These are phyloP conservation scores for Akabosia matsudoensis DNA, from an alignment of 1,140 invertebrate genomes.

Conservation along the genomic window DNA sequence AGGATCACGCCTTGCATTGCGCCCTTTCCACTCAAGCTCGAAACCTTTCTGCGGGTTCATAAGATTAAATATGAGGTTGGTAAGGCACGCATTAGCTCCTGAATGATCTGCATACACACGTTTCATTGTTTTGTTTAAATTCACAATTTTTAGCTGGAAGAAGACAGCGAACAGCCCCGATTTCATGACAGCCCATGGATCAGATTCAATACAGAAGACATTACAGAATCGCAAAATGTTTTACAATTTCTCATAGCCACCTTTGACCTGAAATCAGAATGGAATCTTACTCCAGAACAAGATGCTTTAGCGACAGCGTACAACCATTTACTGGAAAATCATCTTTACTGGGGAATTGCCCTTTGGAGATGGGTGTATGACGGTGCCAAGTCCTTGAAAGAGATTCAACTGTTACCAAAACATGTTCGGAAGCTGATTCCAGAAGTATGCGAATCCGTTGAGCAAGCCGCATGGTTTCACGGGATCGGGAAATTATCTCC, in stretches of 20 bases:
- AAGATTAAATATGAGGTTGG: constrained; percentile 39
- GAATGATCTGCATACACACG: not conserved
- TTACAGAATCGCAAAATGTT: constrained; percentile 36
- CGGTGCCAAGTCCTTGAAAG: constrained; percentile 17
- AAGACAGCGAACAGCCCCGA: not conserved
- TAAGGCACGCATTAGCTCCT: not conserved
- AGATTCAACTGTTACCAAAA: constrained; percentile 34
- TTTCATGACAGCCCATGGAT: constrained; percentile 35
- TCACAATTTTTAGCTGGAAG: not conserved
- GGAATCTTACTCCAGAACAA: not conserved
- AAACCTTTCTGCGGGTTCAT: constrained; percentile 42
- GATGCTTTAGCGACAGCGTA: constrained; percentile 24
- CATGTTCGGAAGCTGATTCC: constrained; percentile 27
- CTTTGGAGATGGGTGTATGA: constrained; percentile 40
- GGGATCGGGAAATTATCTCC: constrained; percentile 41
- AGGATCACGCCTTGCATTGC: constrained; percentile 43
- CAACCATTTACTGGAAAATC: constrained; percentile 36
- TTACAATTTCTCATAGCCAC: constrained; percentile 23
- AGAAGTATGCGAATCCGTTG: constrained; percentile 26
- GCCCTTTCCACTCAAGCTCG: constrained; percentile 41
- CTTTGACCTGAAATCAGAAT: constrained; percentile 22
- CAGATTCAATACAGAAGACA: constrained; percentile 35
- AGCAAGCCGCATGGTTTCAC: constrained; percentile 41
- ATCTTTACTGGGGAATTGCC: constrained; percentile 43
- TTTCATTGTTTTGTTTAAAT: not conserved